Evolutionary conservation across 2,888 invertebrate genomes (phyloP).

Genomic region (Minunthozetes semirufus): DNA sequence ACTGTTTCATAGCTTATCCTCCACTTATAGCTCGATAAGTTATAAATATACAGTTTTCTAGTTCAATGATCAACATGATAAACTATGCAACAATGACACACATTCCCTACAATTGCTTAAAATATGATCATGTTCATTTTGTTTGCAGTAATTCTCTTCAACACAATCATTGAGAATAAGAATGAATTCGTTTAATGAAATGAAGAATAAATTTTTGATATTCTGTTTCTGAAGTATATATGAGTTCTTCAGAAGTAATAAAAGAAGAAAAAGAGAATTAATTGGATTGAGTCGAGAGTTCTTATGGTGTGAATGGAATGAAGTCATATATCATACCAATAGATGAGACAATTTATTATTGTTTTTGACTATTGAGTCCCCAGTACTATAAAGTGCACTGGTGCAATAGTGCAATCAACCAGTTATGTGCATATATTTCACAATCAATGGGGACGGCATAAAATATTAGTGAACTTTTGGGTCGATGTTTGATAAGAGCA

Average conservation of each 20-base stretch:
- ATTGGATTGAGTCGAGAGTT: constrained; percentile 8
- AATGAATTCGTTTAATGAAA: neutral
- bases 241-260: neutral
- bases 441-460: neutral
- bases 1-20: too few relatives aligned
- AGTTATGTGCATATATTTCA: neutral
- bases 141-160: too few relatives aligned
- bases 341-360: neutral
- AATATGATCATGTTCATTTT: too few relatives aligned
- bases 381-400: neutral
- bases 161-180: too few relatives aligned
- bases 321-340: neutral
- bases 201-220: neutral
- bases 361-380: neutral
- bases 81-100: too few relatives aligned
- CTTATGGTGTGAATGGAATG: neutral
- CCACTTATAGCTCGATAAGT: too few relatives aligned
- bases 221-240: neutral
- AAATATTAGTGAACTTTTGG: neutral
- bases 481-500: neutral
- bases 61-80: too few relatives aligned
- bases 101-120: too few relatives aligned
- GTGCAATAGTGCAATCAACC: neutral
- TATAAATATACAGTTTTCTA: too few relatives aligned
- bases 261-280: neutral